Percentiles rank a stretch among this genome's conserved stretches.
These are phyloP conservation scores for Hippasteria phrygiana DNA, from an alignment of 53 echinoderm and acorn worm genomes.

Conservation along the genomic window DNA sequence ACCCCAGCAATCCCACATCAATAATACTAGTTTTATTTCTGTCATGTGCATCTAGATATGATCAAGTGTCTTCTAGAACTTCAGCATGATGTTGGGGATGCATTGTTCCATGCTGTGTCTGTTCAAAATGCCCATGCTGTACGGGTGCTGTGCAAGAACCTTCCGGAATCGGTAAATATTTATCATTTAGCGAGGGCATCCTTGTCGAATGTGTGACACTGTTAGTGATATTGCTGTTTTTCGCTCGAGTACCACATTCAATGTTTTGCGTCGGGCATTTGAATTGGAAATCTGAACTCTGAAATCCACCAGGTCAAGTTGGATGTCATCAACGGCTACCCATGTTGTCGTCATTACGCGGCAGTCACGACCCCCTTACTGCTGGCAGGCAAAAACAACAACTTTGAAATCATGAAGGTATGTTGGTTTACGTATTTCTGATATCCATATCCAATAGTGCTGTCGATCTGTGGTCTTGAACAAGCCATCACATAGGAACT, in stretches of 20 bases:
- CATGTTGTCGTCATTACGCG: conserved; percentile 36
- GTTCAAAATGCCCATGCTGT: conserved; percentile 47
- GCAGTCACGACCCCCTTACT: conserved; percentile 54
- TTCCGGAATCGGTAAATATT: not conserved
- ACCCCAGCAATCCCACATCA: no score
- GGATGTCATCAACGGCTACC: conserved; percentile 36
- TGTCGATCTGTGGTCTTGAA: no score
- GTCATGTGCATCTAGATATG: conserved; percentile 35
- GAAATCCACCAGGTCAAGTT: not conserved
- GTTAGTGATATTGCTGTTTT: not conserved
- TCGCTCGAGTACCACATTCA: not conserved
- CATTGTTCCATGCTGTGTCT: conserved; percentile 60
- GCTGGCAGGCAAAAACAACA: conserved; percentile 41
- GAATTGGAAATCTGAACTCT: not conserved
- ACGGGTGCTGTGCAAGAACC: conserved; percentile 35
- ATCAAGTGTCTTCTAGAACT: conserved; percentile 38
- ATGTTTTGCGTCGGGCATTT: no score
- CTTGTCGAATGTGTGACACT: not conserved
- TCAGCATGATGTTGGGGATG: conserved; percentile 58
- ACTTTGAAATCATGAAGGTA: conserved; percentile 64
- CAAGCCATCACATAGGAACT: no score
- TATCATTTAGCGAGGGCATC: no score
- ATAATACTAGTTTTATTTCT: not conserved
- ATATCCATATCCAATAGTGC: not conserved
- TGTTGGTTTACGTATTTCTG: not conserved